phyloP scores from a whole-genome alignment of 2,888 invertebrate species.

The Chirona hameri region DNA sequence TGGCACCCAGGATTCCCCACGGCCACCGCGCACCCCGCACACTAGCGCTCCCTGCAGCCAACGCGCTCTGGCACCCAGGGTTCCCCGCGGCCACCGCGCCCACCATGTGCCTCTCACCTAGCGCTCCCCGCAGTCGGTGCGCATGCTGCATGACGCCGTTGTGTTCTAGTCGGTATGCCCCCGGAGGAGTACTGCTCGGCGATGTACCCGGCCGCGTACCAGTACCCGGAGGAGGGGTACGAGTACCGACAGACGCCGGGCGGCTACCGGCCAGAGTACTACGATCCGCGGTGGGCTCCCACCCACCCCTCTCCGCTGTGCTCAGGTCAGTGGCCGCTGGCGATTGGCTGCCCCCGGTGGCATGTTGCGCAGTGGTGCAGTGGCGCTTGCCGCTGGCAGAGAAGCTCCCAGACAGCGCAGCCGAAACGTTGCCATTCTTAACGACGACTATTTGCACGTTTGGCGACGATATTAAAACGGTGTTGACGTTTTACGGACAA shows the following conservation, averaged over 20 bases:
- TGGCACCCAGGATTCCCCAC: neutral
- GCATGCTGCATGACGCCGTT: neutral
- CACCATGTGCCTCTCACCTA: no score
- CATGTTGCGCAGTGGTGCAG: no score
- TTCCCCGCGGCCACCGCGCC: neutral
- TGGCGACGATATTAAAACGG: no score
- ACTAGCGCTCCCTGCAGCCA: no score
- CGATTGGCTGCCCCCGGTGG: no score
- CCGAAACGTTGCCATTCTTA: no score
- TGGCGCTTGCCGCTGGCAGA: no score
- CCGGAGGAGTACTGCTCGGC: neutral
- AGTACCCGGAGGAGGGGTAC: slow-evolving; percentile 1
- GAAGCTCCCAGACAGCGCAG: no score
- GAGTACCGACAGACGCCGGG: neutral
- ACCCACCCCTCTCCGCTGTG: neutral
- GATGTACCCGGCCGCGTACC: neutral
- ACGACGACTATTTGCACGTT: no score
- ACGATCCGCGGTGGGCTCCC: neutral
- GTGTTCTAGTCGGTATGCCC: neutral
- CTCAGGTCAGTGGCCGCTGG: neutral
- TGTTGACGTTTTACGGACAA: no score
- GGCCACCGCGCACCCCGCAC: no score
- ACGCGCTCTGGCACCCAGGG: neutral
- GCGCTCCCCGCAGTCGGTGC: no score
- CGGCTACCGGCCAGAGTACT: neutral